Evolutionary conservation across 2,888 invertebrate genomes (phyloP), one percentile per base, ranked within the genome.

Genomic region (Lacanobia oleracea): DNA sequence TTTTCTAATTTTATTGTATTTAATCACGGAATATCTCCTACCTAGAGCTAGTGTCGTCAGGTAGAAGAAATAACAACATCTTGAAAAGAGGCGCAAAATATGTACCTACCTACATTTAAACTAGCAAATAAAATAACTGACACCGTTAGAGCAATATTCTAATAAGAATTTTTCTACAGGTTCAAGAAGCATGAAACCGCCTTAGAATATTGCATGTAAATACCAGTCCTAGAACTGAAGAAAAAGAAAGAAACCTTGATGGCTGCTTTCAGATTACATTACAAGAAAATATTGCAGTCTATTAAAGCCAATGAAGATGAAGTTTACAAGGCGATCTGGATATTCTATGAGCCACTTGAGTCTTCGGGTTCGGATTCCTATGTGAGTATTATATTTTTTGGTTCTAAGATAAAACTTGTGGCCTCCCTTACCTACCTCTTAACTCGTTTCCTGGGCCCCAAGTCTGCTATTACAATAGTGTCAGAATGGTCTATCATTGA

Each of bases 191-290:
- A n/a, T 80, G 79, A 79, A 69, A 54, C 43, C 82, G 79, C 4
- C n/a, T 64, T 79, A 48, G 78, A 76, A 64, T 60, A 72, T 73
- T 33, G 37, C 1, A 80, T 80, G 77, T 69, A 70, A 33, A 56
- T 82, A n/a, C 72, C 82, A 14, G 68, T 82, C 16, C 12, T 60
- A 23, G 82, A 82, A 62, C 12, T 82, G 6, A 82, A 82, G 67
- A 79, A 72, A 57, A 82, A 82, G 45, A 82, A 82, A 33, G 82
- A 82, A 67, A 75, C 82, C 0, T 65, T 82, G n/a, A 75, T 83
- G 72, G 67, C 83, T 3, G 73, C 82, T 50, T 80, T 75, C 40
- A 61, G 83, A 43, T 63, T 75, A 45, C 71, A 81, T 75, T 70
- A 75, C 40, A 81, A 81, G 65, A 81, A 75, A 68, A 78, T 61